Base-by-base conservation (phyloP, 2,797 vertebrate species). In the Synanceia verrucosa region DNA sequence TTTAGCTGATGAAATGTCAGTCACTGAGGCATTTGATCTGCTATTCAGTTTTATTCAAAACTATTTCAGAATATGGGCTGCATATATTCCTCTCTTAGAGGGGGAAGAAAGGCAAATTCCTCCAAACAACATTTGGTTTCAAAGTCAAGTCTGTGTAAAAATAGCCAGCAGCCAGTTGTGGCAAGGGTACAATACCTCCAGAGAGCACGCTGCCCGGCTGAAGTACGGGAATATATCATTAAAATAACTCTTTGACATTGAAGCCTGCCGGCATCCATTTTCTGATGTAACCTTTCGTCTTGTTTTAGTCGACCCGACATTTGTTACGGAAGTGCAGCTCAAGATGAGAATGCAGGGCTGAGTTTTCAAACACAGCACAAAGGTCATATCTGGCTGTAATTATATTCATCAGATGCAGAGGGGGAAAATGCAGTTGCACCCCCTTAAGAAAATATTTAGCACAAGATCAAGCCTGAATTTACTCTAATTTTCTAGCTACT, bases 321-420 rank as follows among this genome's bases (percentile, higher is more conserved):
- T 94, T 94, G 93, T 92, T 91, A 76, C 84, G 90, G 91, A 93
- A 93, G 91, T 89, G 82, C 86, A 79, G 85, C 88, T 91, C 89
- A 76, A 87, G 88, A 91, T 75, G 82, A 85, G 88, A 88, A 86
- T 63, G 86, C 87, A n/a, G 83, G 78, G 78, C 82, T 84, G 78
- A 74, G 84, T 85, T 94, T 92, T 93, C 76, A 81, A 86, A 76
- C 85, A 4, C 88, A 90, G 91, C 87, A 61, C 91, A 92, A 86
- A 92, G 93, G 92, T 95, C 93, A 90, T 92, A 92, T 94, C 93
- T 94, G 93, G 89, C 94, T 94, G 90, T 93, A 93, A 94, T 93
- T 94, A 93, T 92, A 91, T 88, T 89, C 91, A 92, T 93, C 92
- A 93, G 85, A 88, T 85, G 81, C 84, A 86, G 86, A 66, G 59